Percentiles rank a stretch among this genome's conserved stretches.
Evolutionary conservation across 64 coral and sea anemone genomes (phyloP).

Genomic region (Acropora tenuis): DNA sequence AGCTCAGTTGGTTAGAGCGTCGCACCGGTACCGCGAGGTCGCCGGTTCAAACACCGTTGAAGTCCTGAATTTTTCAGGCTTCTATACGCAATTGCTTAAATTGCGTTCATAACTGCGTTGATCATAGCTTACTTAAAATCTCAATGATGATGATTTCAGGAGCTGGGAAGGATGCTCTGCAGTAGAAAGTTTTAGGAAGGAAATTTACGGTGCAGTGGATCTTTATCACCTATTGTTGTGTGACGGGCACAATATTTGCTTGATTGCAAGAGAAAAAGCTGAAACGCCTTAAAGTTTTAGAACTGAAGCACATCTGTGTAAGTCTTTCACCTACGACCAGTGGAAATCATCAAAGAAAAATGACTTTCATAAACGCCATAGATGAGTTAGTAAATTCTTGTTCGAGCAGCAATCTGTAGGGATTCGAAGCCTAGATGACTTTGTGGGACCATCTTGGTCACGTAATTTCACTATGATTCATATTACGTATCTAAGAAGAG

Average conservation of each 20-base stretch:
- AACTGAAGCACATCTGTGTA: constrained; percentile 24
- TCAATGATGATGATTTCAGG: constrained; percentile 26
- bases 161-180: background rate
- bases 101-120: too few relatives aligned
- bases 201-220: constrained; percentile 7
- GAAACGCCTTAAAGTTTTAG: constrained; percentile 7
- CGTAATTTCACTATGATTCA: too few relatives aligned
- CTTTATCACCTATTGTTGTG: background rate
- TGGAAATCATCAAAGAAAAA: constrained; percentile 20
- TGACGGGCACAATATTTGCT: constrained; percentile 24
- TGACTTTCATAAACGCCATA: constrained; percentile 3
- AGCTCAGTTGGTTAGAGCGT: too few relatives aligned
- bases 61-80: too few relatives aligned
- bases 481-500: too few relatives aligned
- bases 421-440: too few relatives aligned
- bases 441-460: too few relatives aligned
- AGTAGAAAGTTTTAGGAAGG: background rate
- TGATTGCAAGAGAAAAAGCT: background rate
- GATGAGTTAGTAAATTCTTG: constrained; percentile 15
- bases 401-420: constrained; percentile 21
- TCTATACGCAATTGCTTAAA: too few relatives aligned
- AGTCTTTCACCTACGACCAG: background rate
- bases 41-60: too few relatives aligned
- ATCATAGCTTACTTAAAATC: too few relatives aligned
- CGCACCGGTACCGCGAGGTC: too few relatives aligned